A percentile compares a stretch with the other conserved stretches of the same genome.
These are phyloP conservation scores for Drosophila gaucha DNA, from an alignment of 2,888 invertebrate genomes.

Conservation along the genomic window DNA sequence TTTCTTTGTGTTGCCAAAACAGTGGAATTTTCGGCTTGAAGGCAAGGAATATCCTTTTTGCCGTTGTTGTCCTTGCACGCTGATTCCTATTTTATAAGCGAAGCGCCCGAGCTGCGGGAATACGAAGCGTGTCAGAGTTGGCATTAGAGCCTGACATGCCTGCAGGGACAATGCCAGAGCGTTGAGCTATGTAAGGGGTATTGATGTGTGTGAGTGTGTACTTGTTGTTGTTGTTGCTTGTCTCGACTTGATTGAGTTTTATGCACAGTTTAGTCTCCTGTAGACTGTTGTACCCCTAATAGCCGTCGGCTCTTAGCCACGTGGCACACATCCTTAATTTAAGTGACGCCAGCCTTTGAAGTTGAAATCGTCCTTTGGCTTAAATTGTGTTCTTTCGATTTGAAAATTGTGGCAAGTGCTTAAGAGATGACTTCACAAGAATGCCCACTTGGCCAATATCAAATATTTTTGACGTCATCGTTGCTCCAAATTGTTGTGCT, in stretches of 20 bases:
- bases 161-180: slow-evolving; percentile 68
- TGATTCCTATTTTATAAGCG: slow-evolving; percentile 54
- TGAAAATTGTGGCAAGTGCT: slow-evolving; percentile 6
- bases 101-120: slow-evolving; percentile 43
- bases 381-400: slow-evolving; percentile 28
- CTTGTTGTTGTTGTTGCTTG: slow-evolving; percentile 46
- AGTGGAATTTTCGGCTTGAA: slow-evolving; percentile 44
- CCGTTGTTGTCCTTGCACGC: slow-evolving; percentile 52
- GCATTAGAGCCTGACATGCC: slow-evolving; percentile 81
- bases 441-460: slow-evolving; percentile 33
- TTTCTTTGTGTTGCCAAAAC: slow-evolving; percentile 57
- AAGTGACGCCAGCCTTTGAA: slow-evolving; percentile 51
- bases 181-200: slow-evolving; percentile 65
- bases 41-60: slow-evolving; percentile 19
- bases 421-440: neutral
- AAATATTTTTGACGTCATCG: slow-evolving; percentile 49
- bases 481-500: slow-evolving; percentile 20
- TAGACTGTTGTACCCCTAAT: slow-evolving; percentile 69
- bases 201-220: slow-evolving; percentile 51
- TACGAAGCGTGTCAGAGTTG: slow-evolving; percentile 78
- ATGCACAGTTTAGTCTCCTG: slow-evolving; percentile 72
- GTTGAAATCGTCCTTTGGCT: slow-evolving; percentile 20
- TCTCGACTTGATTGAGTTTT: slow-evolving; percentile 78
- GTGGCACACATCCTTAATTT: slow-evolving; percentile 75
- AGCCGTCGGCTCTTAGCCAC: slow-evolving; percentile 66